Evolutionary conservation across 2,888 invertebrate species (phyloP).

Genomic region (Chorisops tibialis): DNA sequence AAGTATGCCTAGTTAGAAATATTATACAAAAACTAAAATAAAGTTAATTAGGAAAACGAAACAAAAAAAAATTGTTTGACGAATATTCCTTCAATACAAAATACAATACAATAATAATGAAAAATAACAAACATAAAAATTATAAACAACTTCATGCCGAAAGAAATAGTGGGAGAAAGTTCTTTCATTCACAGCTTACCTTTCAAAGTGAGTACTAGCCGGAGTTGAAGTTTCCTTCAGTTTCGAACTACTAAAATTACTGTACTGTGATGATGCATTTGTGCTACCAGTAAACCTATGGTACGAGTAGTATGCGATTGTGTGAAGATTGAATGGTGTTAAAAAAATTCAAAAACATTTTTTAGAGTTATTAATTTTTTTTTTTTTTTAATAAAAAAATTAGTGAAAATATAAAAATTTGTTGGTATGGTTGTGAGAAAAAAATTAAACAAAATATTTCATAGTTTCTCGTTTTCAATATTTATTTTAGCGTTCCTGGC

Average conservation of each 20-base stretch:
- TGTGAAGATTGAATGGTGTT: background rate
- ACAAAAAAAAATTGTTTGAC: too few species aligned
- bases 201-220: conserved; percentile 50
- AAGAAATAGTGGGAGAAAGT: background rate
- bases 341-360: background rate
- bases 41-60: too few species aligned
- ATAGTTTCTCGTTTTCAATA: too few species aligned
- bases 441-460: too few species aligned
- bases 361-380: background rate
- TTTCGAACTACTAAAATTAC: conserved; percentile 53
- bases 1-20: too few species aligned
- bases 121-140: background rate
- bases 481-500: too few species aligned
- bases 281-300: conserved; percentile 52
- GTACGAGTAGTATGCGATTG: conserved; percentile 25
- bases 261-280: conserved; percentile 52
- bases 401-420: too few species aligned
- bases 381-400: background rate
- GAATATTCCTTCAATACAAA: too few species aligned
- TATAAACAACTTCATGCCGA: conserved; percentile 12
- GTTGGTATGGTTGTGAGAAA: too few species aligned
- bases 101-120: too few species aligned
- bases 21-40: too few species aligned
- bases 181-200: conserved; percentile 42
- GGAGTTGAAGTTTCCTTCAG: conserved; percentile 50